These are phyloP conservation scores for Montipora capitata DNA, from an alignment of 92 coral and sea anemone species.

Conservation along the genomic window DNA sequence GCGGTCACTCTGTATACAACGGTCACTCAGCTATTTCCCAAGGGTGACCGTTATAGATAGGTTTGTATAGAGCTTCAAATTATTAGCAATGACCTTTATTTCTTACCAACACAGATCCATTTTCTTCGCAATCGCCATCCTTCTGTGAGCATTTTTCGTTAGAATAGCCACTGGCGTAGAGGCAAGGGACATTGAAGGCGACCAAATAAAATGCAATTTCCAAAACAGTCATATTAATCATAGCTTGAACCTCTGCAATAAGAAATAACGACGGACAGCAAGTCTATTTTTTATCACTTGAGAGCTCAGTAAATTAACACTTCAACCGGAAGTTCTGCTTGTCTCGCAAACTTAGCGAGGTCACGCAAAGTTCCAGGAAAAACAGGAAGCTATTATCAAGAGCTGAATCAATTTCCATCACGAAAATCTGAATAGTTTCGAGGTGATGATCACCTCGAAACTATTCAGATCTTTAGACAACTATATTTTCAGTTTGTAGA, in stretches of 20 bases:
- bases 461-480: too few species aligned
- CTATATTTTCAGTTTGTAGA: too few species aligned
- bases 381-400: not conserved
- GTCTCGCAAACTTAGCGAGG: constrained; percentile 1
- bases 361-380: constrained; percentile 1
- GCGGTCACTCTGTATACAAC: too few species aligned
- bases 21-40: too few species aligned
- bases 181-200: constrained; percentile 13
- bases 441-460: too few species aligned
- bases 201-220: not conserved
- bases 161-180: constrained; percentile 10
- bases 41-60: too few species aligned
- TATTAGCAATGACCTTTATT: not conserved
- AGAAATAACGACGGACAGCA: not conserved
- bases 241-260: constrained; percentile 11
- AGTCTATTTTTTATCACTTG: not conserved
- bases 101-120: not conserved
- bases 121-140: constrained; percentile 1
- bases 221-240: not conserved
- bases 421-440: not conserved
- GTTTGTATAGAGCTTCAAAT: not conserved
- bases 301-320: not conserved
- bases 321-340: constrained; percentile 3
- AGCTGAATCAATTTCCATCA: not conserved
- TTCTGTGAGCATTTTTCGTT: not conserved